phyloP scores from a whole-genome alignment of 2,888 invertebrate species.

The Diarsia brunnea region DNA sequence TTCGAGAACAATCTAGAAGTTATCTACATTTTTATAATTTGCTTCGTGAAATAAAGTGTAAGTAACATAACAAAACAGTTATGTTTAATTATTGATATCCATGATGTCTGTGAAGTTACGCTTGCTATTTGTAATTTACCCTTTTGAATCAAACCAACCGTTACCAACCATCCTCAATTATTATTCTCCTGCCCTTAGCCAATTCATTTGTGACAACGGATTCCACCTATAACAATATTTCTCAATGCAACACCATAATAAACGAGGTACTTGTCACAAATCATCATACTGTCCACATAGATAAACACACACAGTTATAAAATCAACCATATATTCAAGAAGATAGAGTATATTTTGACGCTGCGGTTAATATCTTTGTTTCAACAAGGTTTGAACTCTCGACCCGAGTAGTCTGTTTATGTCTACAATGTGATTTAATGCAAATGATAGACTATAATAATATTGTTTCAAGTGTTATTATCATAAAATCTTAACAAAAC shows the following conservation, averaged over 20 bases:
- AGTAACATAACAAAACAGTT: neutral
- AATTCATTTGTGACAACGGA: no score
- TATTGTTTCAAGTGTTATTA: constrained; percentile 5
- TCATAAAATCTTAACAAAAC: neutral
- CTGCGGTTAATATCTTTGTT: constrained; percentile 28
- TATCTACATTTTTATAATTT: neutral
- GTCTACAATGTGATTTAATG: constrained; percentile 6
- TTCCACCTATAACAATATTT: neutral
- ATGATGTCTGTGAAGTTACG: neutral
- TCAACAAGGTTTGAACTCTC: constrained; percentile 38
- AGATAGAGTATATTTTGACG: neutral
- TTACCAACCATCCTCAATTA: no score
- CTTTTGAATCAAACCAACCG: no score
- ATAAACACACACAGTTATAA: constrained; percentile 13
- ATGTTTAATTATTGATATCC: neutral
- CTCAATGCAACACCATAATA: constrained; percentile 14
- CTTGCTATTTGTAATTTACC: no score
- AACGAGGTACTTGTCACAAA: neutral
- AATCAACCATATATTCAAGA: neutral
- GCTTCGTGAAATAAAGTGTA: no score
- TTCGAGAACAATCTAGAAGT: neutral
- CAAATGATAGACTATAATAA: neutral
- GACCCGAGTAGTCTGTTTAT: constrained; percentile 31
- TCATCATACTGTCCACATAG: neutral
- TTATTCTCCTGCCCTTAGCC: no score